Evolutionary conservation across 2,797 vertebrate genomes (phyloP).

Genomic region (Epinephelus malabaricus): DNA sequence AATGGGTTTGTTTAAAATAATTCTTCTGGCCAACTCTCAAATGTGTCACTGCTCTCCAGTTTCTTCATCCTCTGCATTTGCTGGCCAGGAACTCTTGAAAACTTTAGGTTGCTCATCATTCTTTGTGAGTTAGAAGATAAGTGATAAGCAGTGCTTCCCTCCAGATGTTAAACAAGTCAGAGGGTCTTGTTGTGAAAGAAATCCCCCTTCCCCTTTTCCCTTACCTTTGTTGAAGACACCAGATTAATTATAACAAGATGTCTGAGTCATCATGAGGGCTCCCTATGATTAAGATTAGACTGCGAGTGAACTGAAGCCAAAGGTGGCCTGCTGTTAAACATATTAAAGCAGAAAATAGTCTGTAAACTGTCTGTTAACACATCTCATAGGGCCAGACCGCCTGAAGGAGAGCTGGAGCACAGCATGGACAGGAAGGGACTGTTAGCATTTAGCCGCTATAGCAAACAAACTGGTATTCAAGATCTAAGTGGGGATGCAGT

Average conservation of each 20-base stretch:
- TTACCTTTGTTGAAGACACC: neutral
- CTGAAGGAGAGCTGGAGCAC: neutral
- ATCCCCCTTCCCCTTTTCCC: neutral
- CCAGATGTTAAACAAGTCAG: neutral
- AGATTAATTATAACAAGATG: constrained; percentile 30
- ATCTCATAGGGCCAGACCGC: constrained; percentile 4
- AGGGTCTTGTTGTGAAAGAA: neutral
- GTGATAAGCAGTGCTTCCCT: neutral
- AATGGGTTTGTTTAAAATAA: constrained; percentile 32
- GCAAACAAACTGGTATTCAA: neutral
- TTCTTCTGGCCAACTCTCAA: constrained; percentile 28
- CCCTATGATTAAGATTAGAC: constrained; percentile 61
- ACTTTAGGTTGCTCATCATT: neutral
- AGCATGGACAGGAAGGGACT: neutral
- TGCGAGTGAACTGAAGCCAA: constrained; percentile 33
- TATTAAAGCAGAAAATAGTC: constrained; percentile 53
- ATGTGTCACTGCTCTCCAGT: constrained; percentile 30
- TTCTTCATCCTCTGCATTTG: constrained; percentile 1
- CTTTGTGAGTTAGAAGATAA: neutral
- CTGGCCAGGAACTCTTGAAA: neutral
- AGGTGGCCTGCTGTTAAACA: constrained; percentile 43
- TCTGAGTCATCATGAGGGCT: constrained; percentile 19
- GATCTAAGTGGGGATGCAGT: neutral
- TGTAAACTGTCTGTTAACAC: neutral
- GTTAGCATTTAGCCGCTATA: neutral